A percentile compares a stretch with the other conserved stretches of the same genome.
Evolutionary conservation across 2,797 vertebrate genomes (phyloP).

Genomic region (Lithobates sylvaticus): DNA sequence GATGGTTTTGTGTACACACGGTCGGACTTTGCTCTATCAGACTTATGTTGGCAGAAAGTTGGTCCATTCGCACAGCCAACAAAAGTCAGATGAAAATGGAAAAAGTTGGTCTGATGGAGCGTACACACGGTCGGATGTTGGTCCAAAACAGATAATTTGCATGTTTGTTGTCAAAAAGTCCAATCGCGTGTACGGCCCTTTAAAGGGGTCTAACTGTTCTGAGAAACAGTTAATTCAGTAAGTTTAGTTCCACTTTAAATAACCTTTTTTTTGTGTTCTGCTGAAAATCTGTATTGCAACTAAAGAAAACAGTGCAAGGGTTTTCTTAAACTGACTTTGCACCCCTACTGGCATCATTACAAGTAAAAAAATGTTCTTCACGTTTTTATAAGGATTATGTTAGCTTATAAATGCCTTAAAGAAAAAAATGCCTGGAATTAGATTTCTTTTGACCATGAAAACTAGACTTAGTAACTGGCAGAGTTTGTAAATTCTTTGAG

Average conservation of each 20-base stretch:
- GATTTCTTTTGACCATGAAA: constrained; percentile 62
- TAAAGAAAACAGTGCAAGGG: constrained; percentile 27
- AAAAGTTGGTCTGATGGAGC: too few species aligned
- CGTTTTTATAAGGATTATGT: constrained; percentile 57
- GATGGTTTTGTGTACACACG: too few species aligned
- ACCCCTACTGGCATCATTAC: constrained; percentile 50
- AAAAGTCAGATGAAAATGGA: too few species aligned
- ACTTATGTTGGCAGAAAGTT: too few species aligned
- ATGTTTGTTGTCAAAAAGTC: too few species aligned
- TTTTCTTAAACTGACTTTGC: constrained; percentile 58
- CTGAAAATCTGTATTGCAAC: constrained; percentile 26
- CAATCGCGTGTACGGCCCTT: too few species aligned
- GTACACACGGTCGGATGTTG: too few species aligned
- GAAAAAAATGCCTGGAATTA: constrained; percentile 60
- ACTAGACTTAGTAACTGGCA: constrained; percentile 58
- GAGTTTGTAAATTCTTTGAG: constrained; percentile 50
- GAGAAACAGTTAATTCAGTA: too few species aligned
- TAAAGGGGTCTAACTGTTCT: too few species aligned
- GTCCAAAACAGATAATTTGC: too few species aligned
- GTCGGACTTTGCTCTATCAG: too few species aligned
- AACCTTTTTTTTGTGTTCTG: constrained; percentile 4
- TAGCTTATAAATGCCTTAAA: constrained; percentile 49
- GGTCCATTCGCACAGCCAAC: too few species aligned
- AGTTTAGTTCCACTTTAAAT: not conserved
- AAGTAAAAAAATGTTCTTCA: constrained; percentile 46